A percentile compares a stretch with the other conserved stretches of the same genome.
phyloP scores from a whole-genome alignment of 92 coral and sea anemone genomes.

The Paramuricea clavata region DNA sequence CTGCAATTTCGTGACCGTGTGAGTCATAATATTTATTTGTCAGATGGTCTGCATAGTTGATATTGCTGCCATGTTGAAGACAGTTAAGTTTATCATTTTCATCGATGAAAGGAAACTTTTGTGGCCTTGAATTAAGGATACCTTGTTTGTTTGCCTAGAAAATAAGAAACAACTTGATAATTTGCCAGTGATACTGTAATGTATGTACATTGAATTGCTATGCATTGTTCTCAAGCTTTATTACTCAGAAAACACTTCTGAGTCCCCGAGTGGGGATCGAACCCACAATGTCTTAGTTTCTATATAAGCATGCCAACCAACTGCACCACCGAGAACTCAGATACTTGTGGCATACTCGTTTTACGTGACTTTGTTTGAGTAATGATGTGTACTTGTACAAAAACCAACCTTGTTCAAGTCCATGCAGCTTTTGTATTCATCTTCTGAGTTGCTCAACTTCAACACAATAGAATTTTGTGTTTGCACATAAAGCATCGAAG shows the following conservation, averaged over 20 bases:
- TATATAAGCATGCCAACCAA: no score
- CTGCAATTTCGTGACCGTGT: slow-evolving; percentile 80
- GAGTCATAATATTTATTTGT: slow-evolving; percentile 78
- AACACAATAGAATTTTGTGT: slow-evolving; percentile 79
- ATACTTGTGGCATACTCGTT: no score
- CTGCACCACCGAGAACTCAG: no score
- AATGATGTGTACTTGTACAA: no score
- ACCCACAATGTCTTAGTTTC: no score
- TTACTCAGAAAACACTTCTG: no score
- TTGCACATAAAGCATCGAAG: slow-evolving; percentile 86
- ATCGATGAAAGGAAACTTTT: slow-evolving; percentile 10
- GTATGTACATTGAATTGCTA: not conserved
- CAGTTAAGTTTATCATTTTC: slow-evolving; percentile 25
- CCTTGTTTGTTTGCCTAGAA: slow-evolving; percentile 19
- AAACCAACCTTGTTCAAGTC: slow-evolving; percentile 67
- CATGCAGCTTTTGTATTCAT: slow-evolving; percentile 64
- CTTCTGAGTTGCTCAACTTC: slow-evolving; percentile 75
- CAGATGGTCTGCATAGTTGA: slow-evolving; percentile 68
- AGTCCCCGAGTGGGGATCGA: no score
- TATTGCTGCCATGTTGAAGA: slow-evolving; percentile 56
- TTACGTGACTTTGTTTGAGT: no score
- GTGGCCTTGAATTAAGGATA: not conserved
- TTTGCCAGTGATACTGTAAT: not conserved
- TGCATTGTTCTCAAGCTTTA: no score
- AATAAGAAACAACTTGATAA: not conserved